These are phyloP conservation scores for Plotosus lineatus DNA, from an alignment of 2,113 vertebrate species.

Conservation along the genomic window DNA sequence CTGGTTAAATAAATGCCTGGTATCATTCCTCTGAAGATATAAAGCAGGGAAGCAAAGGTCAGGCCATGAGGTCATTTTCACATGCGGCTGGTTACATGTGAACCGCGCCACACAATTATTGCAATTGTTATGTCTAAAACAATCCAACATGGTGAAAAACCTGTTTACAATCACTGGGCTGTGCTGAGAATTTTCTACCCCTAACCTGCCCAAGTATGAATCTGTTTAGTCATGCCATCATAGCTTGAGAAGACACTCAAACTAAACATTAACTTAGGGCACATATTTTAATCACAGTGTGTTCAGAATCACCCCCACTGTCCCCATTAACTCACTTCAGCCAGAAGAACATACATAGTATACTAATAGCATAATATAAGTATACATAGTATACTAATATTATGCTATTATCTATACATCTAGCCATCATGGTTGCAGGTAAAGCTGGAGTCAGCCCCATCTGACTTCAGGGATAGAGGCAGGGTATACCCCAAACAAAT, in stretches of 20 bases:
- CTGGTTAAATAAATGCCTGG: constrained; percentile 48
- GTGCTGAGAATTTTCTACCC: constrained; percentile 2
- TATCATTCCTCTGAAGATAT: constrained; percentile 22
- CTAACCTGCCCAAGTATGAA: background rate
- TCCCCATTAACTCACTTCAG: background rate
- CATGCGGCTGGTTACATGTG: constrained; percentile 29
- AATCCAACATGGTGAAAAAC: constrained; percentile 12
- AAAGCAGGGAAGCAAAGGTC: constrained; percentile 39
- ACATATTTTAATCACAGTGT: background rate
- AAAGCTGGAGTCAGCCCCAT: too few relatives aligned
- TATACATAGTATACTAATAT: background rate
- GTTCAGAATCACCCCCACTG: background rate
- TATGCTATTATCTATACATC: too few relatives aligned
- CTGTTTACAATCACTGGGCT: background rate
- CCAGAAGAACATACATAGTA: background rate
- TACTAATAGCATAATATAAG: background rate
- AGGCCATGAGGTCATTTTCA: constrained; percentile 41
- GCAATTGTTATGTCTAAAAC: constrained; percentile 15
- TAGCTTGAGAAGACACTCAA: background rate
- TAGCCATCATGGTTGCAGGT: too few relatives aligned
- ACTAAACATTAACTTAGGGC: background rate
- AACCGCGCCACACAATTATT: background rate
- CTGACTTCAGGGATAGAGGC: too few relatives aligned
- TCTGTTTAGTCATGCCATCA: constrained; percentile 7
- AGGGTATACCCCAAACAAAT: too few relatives aligned